A percentile compares a stretch with the other conserved stretches of the same genome.
phyloP scores from a whole-genome alignment of 2,113 vertebrate genomes.

The Cyprinodon brontotheroides region DNA sequence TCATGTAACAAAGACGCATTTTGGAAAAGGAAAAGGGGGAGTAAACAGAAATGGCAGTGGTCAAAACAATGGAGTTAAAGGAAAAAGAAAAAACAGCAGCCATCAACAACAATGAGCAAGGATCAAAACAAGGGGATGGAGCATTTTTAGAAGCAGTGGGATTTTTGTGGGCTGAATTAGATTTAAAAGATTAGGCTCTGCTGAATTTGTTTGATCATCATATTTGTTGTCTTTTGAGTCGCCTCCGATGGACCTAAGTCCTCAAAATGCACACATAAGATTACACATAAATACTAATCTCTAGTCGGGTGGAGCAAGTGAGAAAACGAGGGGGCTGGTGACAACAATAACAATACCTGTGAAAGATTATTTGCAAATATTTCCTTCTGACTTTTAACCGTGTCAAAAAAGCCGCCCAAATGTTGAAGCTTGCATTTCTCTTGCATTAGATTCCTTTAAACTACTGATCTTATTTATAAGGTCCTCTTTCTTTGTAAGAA shows the following conservation, averaged over 20 bases:
- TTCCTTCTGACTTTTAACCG: neutral
- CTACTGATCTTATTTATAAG: conserved; percentile 55
- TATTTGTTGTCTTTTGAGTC: conserved; percentile 52
- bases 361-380: conserved; percentile 20
- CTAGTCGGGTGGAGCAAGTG: conserved; percentile 5
- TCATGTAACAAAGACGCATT: conserved; percentile 11
- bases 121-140: conserved; percentile 75
- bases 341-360: conserved; percentile 51
- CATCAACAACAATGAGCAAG: conserved; percentile 53
- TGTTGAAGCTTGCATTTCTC: conserved; percentile 19
- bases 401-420: neutral
- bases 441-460: conserved; percentile 22
- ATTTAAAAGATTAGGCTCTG: conserved; percentile 79
- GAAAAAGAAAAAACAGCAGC: conserved; percentile 23
- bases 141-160: conserved; percentile 51
- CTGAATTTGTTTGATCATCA: conserved; percentile 65
- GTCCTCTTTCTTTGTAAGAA: conserved; percentile 34
- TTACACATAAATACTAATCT: conserved; percentile 33
- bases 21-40: conserved; percentile 1
- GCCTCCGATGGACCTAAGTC: conserved; percentile 25
- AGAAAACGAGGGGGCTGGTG: conserved; percentile 16
- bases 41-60: conserved; percentile 36
- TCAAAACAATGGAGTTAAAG: conserved; percentile 56
- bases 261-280: conserved; percentile 30
- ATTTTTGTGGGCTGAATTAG: conserved; percentile 69